phyloP scores from a whole-genome alignment of 2,113 vertebrate genomes.

The Mustelus asterias region DNA sequence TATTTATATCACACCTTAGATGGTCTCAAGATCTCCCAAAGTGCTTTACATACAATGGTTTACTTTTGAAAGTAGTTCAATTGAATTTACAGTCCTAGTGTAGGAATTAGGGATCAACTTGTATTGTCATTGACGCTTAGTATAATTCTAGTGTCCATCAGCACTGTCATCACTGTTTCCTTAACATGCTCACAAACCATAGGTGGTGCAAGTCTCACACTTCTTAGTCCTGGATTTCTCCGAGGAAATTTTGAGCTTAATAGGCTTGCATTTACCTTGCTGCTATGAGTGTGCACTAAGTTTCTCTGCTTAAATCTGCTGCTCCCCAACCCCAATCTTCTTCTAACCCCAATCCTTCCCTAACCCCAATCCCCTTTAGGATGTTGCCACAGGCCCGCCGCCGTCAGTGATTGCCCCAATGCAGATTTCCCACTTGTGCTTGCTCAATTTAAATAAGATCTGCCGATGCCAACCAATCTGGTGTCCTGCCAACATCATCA shows the following conservation, averaged over 20 bases:
- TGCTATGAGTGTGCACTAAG: not conserved
- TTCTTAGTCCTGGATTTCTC: not conserved
- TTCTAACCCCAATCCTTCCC: not conserved
- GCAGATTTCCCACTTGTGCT: not conserved
- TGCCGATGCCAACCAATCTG: not conserved
- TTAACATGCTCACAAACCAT: not conserved
- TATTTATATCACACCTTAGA: not conserved
- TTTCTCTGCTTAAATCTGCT: not conserved
- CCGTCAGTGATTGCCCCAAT: not conserved
- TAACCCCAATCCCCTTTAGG: too few species aligned
- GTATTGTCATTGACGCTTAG: not conserved
- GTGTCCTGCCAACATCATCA: not conserved
- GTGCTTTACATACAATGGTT: not conserved
- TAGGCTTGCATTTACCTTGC: not conserved
- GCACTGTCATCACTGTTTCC: not conserved
- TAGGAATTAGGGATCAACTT: not conserved
- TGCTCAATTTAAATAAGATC: not conserved
- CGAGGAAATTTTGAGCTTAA: not conserved
- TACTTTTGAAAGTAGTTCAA: not conserved
- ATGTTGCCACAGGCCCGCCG: not conserved
- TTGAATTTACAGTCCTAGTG: not conserved
- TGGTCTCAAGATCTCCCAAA: not conserved
- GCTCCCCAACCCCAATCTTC: not conserved
- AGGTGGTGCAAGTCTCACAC: not conserved
- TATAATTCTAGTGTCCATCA: not conserved